Conservation (phyloP, 2,797 vertebrate genomes). For the Sardinella longiceps region DNA sequence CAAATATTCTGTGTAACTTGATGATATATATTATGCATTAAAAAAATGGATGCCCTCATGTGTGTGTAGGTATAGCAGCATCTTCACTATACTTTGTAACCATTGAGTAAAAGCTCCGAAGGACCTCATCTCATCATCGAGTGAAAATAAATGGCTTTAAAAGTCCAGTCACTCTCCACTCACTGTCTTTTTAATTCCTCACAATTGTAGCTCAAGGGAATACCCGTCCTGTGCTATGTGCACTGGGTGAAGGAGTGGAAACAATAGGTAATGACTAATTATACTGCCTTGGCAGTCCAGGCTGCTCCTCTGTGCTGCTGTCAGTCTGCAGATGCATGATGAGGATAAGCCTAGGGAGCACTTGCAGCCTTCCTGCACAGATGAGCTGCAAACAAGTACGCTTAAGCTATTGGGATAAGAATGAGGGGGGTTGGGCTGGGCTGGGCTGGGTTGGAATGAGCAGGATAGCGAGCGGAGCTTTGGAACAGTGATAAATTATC, state of each 20-base stretch:
- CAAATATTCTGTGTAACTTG: background rate
- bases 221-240: background rate
- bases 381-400: slow-evolving; percentile 48
- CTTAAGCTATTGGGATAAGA: slow-evolving; percentile 42
- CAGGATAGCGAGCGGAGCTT: background rate
- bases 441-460: background rate
- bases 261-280: slow-evolving; percentile 45
- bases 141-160: background rate
- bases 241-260: slow-evolving; percentile 14
- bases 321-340: slow-evolving; percentile 44
- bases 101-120: background rate
- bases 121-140: background rate
- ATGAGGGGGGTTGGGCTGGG: no score
- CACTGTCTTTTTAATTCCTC: slow-evolving; percentile 32
- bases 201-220: slow-evolving; percentile 3
- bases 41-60: background rate
- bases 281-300: slow-evolving; percentile 30
- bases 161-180: background rate
- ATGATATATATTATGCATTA: background rate
- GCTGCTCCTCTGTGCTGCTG: slow-evolving; percentile 6
- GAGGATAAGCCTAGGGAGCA: slow-evolving; percentile 29
- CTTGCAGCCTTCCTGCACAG: slow-evolving; percentile 33
- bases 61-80: background rate
- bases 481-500: slow-evolving; percentile 55
- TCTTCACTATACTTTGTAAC: background rate